Evolutionary conservation across 1,140 invertebrate genomes (phyloP).

Genomic region (Idris sp.): DNA sequence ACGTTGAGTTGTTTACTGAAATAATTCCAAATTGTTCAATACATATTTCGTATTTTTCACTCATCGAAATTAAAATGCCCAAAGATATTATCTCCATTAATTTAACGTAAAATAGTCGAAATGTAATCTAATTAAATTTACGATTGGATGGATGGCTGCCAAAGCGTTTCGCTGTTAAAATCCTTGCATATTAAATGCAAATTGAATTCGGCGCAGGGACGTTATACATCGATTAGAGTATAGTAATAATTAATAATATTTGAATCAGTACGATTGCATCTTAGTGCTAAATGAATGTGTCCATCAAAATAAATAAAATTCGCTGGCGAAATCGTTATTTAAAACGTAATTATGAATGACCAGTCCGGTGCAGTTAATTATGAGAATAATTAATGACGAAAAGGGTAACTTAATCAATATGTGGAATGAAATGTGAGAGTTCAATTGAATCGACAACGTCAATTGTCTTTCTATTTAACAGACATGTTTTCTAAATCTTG

Average conservation of each 20-base stretch:
- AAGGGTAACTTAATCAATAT: conserved; percentile 50
- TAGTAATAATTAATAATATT: conserved; percentile 53
- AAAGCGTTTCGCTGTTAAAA: conserved; percentile 58
- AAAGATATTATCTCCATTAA: conserved; percentile 60
- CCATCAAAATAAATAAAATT: conserved; percentile 7
- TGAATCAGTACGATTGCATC: conserved; percentile 16
- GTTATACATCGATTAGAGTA: conserved; percentile 36
- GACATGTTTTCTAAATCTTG: conserved; percentile 41
- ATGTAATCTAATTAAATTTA: conserved; percentile 61
- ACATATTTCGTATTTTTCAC: too few relatives aligned
- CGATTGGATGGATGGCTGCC: conserved; percentile 57
- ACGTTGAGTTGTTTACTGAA: too few relatives aligned
- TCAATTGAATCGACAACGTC: conserved; percentile 29
- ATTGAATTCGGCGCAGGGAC: conserved; percentile 37
- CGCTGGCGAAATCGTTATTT: conserved; percentile 13
- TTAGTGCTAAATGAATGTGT: conserved; percentile 11
- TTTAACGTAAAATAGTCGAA: conserved; percentile 53
- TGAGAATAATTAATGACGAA: too few relatives aligned
- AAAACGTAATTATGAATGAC: conserved; percentile 16
- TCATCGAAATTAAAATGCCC: conserved; percentile 29
- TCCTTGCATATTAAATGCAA: conserved; percentile 36
- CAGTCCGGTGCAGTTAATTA: too few relatives aligned
- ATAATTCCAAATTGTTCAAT: too few relatives aligned
- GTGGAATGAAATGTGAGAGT: not conserved
- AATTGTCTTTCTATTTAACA: conserved; percentile 38